Conservation (phyloP, 2,888 invertebrate species). For the Idaea biselata region DNA sequence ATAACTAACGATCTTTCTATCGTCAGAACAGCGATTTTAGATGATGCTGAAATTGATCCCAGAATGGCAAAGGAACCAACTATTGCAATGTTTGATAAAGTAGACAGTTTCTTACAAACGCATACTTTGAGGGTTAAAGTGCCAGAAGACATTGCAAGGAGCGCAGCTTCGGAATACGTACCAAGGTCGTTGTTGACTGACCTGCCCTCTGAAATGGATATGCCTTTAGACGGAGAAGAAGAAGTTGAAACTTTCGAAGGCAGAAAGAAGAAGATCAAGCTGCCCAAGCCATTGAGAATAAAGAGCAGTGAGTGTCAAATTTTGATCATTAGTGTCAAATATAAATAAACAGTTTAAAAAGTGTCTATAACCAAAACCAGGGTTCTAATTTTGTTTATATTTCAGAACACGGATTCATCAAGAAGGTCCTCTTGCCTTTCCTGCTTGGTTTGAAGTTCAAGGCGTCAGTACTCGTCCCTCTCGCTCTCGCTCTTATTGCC, state of each 20-base stretch:
- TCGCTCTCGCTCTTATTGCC: constrained; percentile 90
- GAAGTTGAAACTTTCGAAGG: constrained; percentile 70
- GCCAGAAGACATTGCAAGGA: constrained; percentile 82
- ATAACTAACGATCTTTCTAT: constrained; percentile 89
- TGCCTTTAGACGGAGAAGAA: constrained; percentile 84
- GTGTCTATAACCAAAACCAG: background rate
- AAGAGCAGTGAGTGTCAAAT: constrained; percentile 64
- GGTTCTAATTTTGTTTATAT: constrained; percentile 34
- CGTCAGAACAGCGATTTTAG: constrained; percentile 81
- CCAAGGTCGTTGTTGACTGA: constrained; percentile 83
- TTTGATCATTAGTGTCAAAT: background rate
- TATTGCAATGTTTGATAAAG: constrained; percentile 84
- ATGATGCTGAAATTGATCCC: constrained; percentile 60
- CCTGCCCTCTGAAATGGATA: constrained; percentile 84
- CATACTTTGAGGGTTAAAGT: constrained; percentile 88
- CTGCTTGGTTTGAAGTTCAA: constrained; percentile 92
- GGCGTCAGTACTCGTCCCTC: constrained; percentile 89
- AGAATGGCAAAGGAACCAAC: constrained; percentile 78
- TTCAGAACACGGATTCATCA: constrained; percentile 89
- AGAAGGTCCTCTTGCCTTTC: constrained; percentile 92
- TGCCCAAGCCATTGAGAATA: constrained; percentile 75
- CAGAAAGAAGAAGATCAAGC: constrained; percentile 77
- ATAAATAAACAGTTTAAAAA: background rate
- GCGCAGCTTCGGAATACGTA: constrained; percentile 80
- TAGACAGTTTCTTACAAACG: constrained; percentile 87